Evolutionary conservation across 2,113 vertebrate species (phyloP).

Genomic region (Cyprinus carpio): DNA sequence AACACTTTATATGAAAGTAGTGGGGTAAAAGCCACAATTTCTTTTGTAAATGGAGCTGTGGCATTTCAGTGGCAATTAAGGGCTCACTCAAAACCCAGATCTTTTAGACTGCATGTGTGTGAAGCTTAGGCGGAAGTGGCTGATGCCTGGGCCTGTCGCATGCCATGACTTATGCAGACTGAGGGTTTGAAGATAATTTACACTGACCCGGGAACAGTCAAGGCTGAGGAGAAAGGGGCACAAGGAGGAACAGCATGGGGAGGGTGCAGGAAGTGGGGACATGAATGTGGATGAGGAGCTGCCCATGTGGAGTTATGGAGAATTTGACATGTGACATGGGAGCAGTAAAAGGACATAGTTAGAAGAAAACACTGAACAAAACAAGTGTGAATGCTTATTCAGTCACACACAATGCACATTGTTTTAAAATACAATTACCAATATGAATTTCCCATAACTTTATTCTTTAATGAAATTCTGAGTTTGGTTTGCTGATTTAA

Average conservation of each 20-base stretch:
- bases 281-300: neutral
- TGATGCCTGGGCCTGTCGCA: neutral
- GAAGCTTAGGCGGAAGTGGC: neutral
- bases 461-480: neutral
- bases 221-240: neutral
- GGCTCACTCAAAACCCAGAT: conserved; percentile 33
- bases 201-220: conserved; percentile 29
- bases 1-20: neutral
- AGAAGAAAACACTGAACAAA: neutral
- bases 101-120: conserved; percentile 46
- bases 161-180: conserved; percentile 1
- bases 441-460: neutral
- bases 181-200: conserved; percentile 29
- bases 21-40: neutral
- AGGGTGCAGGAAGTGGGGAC: neutral
- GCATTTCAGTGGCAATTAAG: conserved; percentile 24
- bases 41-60: neutral
- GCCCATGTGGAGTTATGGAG: neutral
- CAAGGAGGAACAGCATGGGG: neutral
- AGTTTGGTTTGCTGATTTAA: conserved; percentile 17
- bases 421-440: neutral
- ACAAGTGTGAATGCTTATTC: neutral
- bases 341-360: neutral
- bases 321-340: neutral
- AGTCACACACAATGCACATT: neutral